These are phyloP conservation scores for Uria lomvia DNA, from an alignment of 2,113 vertebrate genomes.

Conservation along the genomic window DNA sequence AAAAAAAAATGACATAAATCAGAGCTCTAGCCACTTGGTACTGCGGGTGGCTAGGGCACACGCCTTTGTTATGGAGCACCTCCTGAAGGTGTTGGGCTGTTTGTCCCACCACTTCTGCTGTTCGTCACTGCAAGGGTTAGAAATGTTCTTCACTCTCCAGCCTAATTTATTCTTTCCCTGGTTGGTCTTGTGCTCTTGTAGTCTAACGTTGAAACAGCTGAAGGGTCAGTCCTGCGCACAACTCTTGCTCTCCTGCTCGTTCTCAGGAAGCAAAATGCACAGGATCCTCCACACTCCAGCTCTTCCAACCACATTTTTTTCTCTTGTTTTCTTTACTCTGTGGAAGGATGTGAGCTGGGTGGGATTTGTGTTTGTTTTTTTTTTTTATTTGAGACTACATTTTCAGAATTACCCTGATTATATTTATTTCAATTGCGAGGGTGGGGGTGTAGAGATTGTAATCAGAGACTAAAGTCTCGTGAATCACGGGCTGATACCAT, in stretches of 20 bases:
- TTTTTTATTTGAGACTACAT: not conserved
- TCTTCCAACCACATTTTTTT: not conserved
- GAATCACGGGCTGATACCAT: not conserved
- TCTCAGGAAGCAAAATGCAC: not conserved
- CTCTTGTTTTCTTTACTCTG: not conserved
- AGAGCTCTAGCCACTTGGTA: not conserved
- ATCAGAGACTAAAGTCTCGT: not conserved
- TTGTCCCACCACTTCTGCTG: not conserved
- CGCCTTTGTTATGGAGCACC: not conserved
- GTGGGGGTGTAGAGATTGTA: not conserved
- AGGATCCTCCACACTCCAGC: not conserved
- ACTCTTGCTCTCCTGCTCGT: not conserved
- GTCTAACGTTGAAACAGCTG: not conserved
- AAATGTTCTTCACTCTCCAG: not conserved
- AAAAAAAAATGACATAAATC: not conserved
- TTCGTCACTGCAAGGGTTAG: not conserved
- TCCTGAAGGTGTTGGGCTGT: not conserved
- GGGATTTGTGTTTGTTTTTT: too few species aligned
- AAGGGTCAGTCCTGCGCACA: fast-evolving
- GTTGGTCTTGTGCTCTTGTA: not conserved
- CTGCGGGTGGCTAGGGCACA: not conserved
- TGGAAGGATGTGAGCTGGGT: not conserved
- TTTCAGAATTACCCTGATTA: not conserved
- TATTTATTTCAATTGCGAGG: not conserved
- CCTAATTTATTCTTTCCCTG: not conserved